A percentile compares a stretch with the other conserved stretches of the same genome.
Evolutionary conservation across 1,140 invertebrate species (phyloP).

Genomic region (Lepidotrigona ventralis): DNA sequence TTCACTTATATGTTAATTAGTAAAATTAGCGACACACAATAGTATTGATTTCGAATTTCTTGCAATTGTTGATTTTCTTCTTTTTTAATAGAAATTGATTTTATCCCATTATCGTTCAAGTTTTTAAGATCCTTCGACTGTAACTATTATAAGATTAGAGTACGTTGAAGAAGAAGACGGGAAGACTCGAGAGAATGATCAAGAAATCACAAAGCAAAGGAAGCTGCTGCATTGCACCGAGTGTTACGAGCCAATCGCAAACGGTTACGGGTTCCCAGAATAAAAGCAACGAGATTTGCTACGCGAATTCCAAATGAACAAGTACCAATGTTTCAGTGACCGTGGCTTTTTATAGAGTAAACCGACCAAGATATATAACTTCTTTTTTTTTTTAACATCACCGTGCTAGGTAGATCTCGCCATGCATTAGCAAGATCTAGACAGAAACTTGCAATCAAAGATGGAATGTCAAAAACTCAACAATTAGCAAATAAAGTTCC

Average conservation of each 20-base stretch:
- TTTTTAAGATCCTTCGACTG: neutral
- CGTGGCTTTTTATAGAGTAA: neutral
- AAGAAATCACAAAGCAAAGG: slow-evolving; percentile 24
- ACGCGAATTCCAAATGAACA: slow-evolving; percentile 20
- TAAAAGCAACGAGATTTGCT: slow-evolving; percentile 17
- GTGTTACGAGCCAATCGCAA: slow-evolving; percentile 14
- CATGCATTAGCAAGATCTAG: no score
- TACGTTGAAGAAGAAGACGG: no score
- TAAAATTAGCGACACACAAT: no score
- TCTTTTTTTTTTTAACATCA: neutral
- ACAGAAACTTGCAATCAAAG: neutral
- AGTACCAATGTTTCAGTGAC: slow-evolving; percentile 12
- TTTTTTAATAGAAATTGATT: neutral
- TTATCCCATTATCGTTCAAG: neutral
- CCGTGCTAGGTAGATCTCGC: neutral
- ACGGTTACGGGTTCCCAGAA: slow-evolving; percentile 16
- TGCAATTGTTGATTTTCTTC: neutral
- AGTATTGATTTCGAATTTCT: neutral
- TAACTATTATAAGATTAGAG: neutral
- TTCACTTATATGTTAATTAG: no score
- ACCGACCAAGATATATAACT: neutral
- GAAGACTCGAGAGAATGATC: slow-evolving; percentile 16
- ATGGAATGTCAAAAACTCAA: neutral
- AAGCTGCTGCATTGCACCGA: neutral
- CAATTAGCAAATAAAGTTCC: neutral